Percentiles rank a stretch among this genome's conserved stretches.
phyloP scores from a whole-genome alignment of 2,888 invertebrate genomes.

The Eugnorisma glareosa region DNA sequence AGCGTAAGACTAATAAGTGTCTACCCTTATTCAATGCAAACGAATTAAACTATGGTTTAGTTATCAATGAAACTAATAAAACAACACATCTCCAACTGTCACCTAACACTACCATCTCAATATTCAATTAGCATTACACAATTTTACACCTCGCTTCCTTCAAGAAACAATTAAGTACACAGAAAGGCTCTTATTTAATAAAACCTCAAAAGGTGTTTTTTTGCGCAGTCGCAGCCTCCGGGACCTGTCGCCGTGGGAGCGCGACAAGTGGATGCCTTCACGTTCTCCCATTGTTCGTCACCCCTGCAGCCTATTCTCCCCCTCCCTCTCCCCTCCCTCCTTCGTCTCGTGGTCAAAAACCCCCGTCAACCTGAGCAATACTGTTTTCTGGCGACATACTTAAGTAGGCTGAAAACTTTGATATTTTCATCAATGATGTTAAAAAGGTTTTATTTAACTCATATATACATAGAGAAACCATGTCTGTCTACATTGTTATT shows the following conservation, averaged over 20 bases:
- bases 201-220: slow-evolving; percentile 68
- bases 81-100: background rate
- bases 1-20: background rate
- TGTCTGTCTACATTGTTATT: background rate
- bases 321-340: slow-evolving; percentile 48
- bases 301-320: slow-evolving; percentile 64
- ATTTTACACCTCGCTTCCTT: slow-evolving; percentile 24
- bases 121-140: slow-evolving; percentile 22
- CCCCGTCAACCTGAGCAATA: slow-evolving; percentile 54
- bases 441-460: background rate
- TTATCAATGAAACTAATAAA: slow-evolving; percentile 8
- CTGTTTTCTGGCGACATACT: background rate
- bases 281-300: slow-evolving; percentile 86
- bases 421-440: background rate
- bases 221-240: slow-evolving; percentile 78
- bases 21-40: background rate
- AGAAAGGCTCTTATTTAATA: slow-evolving; percentile 34
- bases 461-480: background rate
- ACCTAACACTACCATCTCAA: background rate
- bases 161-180: slow-evolving; percentile 25
- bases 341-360: slow-evolving; percentile 47
- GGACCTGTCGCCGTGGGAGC: slow-evolving; percentile 83
- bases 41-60: background rate
- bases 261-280: slow-evolving; percentile 90
- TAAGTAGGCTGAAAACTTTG: background rate